These are phyloP conservation scores for Megathymus violae DNA, from an alignment of 1,140 invertebrate species.

Conservation along the genomic window DNA sequence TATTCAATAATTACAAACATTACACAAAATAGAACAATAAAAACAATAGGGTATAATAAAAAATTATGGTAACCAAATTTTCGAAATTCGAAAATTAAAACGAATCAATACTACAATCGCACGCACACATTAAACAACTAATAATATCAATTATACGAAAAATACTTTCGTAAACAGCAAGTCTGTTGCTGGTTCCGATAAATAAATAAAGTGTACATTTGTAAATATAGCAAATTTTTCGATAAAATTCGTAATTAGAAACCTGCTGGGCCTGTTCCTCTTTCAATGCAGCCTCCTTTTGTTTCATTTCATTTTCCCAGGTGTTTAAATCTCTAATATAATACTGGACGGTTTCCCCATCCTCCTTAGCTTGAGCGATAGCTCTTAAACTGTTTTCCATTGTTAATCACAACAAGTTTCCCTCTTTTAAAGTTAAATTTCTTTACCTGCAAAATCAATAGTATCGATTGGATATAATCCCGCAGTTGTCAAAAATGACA, in stretches of 20 bases:
- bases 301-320: conserved; percentile 94
- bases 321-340: conserved; percentile 90
- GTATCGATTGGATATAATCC: conserved; percentile 51
- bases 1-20: too few relatives aligned
- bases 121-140: too few relatives aligned
- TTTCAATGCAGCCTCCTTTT: conserved; percentile 88
- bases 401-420: conserved; percentile 46
- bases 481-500: conserved; percentile 41
- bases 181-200: conserved; percentile 1
- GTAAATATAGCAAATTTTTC: conserved; percentile 35
- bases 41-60: too few relatives aligned
- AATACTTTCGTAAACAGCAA: conserved; percentile 26
- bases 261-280: conserved; percentile 70
- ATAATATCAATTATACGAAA: too few relatives aligned
- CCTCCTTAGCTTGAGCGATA: conserved; percentile 87
- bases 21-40: too few relatives aligned
- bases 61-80: too few relatives aligned
- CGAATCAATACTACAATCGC: too few relatives aligned
- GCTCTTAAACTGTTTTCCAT: conserved; percentile 74
- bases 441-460: conserved; percentile 72
- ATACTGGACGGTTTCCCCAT: conserved; percentile 88
- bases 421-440: conserved; percentile 35
- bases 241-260: conserved; percentile 40
- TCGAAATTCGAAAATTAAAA: too few relatives aligned
- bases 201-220: conserved; percentile 32